Percentiles rank a stretch among this genome's conserved stretches.
phyloP scores from a whole-genome alignment of 1,140 invertebrate genomes.

The Chelonus insularis region DNA sequence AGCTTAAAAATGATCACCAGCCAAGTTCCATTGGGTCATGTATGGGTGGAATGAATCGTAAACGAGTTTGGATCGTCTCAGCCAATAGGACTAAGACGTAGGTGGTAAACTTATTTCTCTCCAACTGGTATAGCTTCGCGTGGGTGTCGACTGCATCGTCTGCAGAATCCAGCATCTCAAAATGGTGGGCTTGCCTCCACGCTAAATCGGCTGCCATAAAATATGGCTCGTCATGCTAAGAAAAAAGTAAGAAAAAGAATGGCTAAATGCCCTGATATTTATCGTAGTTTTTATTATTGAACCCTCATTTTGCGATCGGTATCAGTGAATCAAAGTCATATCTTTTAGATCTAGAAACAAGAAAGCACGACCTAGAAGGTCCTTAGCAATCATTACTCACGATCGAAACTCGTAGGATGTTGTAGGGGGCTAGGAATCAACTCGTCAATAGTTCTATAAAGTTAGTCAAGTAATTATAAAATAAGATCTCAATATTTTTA shows the following conservation, averaged over 20 bases:
- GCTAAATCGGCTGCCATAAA: too few relatives aligned
- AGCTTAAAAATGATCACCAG: too few relatives aligned
- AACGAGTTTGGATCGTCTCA: conserved; percentile 17
- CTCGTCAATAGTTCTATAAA: conserved; percentile 4
- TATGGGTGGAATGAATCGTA: too few relatives aligned
- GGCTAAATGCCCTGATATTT: neutral
- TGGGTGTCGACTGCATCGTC: conserved; percentile 42
- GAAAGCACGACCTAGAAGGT: neutral
- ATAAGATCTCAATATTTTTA: conserved; percentile 32
- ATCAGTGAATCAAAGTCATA: neutral
- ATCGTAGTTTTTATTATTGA: neutral
- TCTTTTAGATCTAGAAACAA: neutral
- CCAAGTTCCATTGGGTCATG: too few relatives aligned
- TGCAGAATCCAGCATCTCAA: conserved; percentile 46
- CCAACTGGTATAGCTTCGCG: conserved; percentile 34
- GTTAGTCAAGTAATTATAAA: conserved; percentile 32
- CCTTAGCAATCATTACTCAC: conserved; percentile 16
- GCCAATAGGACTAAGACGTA: conserved; percentile 48
- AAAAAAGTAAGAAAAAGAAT: neutral
- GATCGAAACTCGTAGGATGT: neutral
- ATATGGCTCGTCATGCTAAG: too few relatives aligned
- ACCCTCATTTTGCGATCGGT: neutral
- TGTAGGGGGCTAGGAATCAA: conserved; percentile 6
- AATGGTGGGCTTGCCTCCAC: conserved; percentile 40
- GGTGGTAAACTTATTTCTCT: conserved; percentile 47